Evolutionary conservation across 2,888 invertebrate species (phyloP).

Genomic region (Bimastos eiseni): DNA sequence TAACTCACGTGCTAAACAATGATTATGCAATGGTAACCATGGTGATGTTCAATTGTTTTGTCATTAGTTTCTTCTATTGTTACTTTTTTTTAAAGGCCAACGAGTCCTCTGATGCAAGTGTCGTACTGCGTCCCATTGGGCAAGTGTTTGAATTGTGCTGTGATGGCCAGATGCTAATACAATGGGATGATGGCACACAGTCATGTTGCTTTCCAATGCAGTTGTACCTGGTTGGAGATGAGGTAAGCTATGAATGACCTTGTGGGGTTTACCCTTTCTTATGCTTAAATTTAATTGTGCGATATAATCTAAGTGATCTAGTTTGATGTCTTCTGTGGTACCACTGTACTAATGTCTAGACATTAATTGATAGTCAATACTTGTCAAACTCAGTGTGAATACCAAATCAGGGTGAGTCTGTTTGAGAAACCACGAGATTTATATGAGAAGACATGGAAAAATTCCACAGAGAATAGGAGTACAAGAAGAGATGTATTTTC

Average conservation of each 20-base stretch:
- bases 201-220: slow-evolving; percentile 92
- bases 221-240: slow-evolving; percentile 69
- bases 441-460: no score
- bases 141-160: slow-evolving; percentile 87
- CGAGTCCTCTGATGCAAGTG: slow-evolving; percentile 19
- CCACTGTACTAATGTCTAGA: no score
- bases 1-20: no score
- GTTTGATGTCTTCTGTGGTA: no score
- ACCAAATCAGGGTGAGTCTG: no score
- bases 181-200: slow-evolving; percentile 85
- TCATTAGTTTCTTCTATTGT: neutral
- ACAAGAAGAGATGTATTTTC: no score
- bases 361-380: no score
- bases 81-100: neutral
- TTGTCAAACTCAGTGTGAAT: no score
- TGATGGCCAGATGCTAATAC: slow-evolving; percentile 79
- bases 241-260: slow-evolving; percentile 47
- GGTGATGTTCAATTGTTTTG: neutral
- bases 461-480: no score
- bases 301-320: neutral
- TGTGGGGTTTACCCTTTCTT: neutral
- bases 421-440: no score
- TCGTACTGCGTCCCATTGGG: slow-evolving; percentile 70
- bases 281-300: neutral
- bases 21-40: neutral